These are phyloP conservation scores for Hydrotaea diabolus DNA, from an alignment of 2,888 invertebrate species.

Conservation along the genomic window DNA sequence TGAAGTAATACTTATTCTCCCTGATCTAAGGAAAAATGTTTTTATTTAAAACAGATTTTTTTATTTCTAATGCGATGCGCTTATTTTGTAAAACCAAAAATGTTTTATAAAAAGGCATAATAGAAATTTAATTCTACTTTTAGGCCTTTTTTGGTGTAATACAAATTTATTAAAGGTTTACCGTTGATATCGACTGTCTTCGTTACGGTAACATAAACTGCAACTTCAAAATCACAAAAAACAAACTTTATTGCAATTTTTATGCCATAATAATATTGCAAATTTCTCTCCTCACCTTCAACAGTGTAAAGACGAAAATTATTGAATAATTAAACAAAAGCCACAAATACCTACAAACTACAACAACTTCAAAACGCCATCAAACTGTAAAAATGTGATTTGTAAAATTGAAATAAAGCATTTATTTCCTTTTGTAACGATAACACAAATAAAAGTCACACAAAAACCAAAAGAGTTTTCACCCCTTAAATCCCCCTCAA, in stretches of 20 bases:
- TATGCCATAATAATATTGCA: conserved; percentile 8
- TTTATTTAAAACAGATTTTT: no score
- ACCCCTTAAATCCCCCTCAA: background rate
- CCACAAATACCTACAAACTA: background rate
- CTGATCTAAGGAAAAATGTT: no score
- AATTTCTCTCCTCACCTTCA: background rate
- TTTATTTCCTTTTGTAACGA: background rate
- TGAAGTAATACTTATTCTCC: no score
- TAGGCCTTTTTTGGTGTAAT: no score
- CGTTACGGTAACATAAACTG: no score
- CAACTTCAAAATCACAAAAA: conserved; percentile 1
- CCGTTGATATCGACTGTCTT: no score
- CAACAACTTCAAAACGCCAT: conserved; percentile 25
- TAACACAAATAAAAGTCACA: conserved; percentile 14
- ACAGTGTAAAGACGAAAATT: conserved; percentile 39
- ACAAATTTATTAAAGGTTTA: no score
- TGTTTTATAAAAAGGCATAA: no score
- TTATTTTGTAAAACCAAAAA: no score
- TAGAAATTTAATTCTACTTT: no score
- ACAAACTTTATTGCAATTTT: background rate
- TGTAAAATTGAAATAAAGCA: background rate
- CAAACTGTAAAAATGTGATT: background rate
- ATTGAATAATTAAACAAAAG: conserved; percentile 32
- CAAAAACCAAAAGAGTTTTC: conserved; percentile 7
- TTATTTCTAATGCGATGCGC: no score